Evolutionary conservation across 2,797 vertebrate genomes (phyloP).

Genomic region (Chaenodraco wilsoni): DNA sequence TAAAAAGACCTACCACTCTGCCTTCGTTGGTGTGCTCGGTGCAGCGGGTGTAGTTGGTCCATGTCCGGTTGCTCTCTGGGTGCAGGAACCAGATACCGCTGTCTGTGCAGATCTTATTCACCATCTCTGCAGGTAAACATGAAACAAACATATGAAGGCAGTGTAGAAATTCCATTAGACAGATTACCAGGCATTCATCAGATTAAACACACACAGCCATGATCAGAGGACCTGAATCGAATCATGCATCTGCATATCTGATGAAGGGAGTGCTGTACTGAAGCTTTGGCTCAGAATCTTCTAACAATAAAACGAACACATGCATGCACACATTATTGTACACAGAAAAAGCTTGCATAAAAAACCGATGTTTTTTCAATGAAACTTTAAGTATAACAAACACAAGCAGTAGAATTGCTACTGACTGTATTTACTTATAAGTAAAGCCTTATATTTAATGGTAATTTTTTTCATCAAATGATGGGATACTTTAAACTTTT

Average conservation of each 20-base stretch:
- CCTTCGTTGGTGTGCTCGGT: conserved; percentile 88
- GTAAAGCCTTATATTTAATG: background rate
- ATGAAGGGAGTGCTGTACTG: background rate
- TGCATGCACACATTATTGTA: too few relatives aligned
- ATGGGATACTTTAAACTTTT: too few relatives aligned
- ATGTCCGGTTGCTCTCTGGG: conserved; percentile 94
- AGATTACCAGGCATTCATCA: background rate
- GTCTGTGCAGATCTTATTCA: conserved; percentile 91
- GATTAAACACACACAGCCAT: background rate
- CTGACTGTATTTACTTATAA: background rate
- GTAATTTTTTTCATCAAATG: too few relatives aligned
- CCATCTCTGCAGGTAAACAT: conserved; percentile 87
- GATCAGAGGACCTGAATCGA: conserved; percentile 6
- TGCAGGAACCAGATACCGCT: conserved; percentile 94
- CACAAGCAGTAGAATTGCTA: background rate
- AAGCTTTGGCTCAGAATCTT: background rate
- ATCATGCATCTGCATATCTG: conserved; percentile 16
- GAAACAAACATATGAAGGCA: background rate
- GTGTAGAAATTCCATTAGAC: background rate
- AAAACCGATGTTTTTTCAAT: too few relatives aligned
- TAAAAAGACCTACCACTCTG: conserved; percentile 84
- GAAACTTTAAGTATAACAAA: background rate
- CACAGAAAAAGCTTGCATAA: too few relatives aligned
- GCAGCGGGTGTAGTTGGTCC: conserved; percentile 96
- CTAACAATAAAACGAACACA: background rate